phyloP scores from a whole-genome alignment of 30 jellyfish, hydroid and myxozoan species.

The Hydractinia echinata region DNA sequence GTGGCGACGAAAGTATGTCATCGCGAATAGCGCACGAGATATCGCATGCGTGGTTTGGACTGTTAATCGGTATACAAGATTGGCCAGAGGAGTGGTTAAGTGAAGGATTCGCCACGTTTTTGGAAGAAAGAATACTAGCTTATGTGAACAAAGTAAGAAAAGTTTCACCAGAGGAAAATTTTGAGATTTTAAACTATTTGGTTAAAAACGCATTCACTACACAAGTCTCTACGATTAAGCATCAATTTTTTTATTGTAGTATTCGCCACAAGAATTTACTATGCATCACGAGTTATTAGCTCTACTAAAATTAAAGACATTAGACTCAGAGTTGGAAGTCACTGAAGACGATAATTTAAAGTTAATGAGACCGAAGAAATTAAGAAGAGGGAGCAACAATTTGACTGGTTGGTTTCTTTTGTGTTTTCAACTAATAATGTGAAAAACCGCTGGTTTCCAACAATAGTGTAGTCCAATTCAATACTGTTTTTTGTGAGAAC shows the following conservation, averaged over 20 bases:
- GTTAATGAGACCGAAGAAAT: conserved; percentile 27
- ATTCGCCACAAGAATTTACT: background rate
- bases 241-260: background rate
- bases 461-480: too few species aligned
- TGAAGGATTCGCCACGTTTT: conserved; percentile 85
- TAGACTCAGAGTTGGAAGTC: conserved; percentile 51
- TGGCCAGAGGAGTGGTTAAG: conserved; percentile 96
- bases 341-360: conserved; percentile 61
- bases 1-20: conserved; percentile 84
- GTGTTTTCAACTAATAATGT: too few species aligned
- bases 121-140: conserved; percentile 70
- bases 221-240: too few species aligned
- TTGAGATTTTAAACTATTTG: background rate
- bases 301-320: conserved; percentile 36
- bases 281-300: conserved; percentile 10
- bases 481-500: too few species aligned
- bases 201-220: too few species aligned
- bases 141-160: conserved; percentile 45
- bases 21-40: conserved; percentile 83
- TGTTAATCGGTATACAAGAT: conserved; percentile 70
- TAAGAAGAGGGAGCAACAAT: too few species aligned
- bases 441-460: too few species aligned
- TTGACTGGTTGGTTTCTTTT: too few species aligned
- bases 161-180: background rate
- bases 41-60: conserved; percentile 87